Conservation (phyloP, 1,140 invertebrate genomes). For the Drosophila littoralis region DNA sequence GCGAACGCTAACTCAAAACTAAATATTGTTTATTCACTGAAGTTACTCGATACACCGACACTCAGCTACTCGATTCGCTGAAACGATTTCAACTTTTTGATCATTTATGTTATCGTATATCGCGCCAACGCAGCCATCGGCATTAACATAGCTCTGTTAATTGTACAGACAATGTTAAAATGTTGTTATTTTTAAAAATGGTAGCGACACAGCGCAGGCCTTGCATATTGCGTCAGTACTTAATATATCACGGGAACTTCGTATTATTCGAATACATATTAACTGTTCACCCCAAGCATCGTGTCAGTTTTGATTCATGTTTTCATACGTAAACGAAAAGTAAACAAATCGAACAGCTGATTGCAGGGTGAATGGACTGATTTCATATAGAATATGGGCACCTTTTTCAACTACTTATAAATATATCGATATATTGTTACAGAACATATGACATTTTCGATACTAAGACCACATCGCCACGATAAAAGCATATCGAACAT, state of each 20-base stretch:
- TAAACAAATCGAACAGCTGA: slow-evolving; percentile 5
- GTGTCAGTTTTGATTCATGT: background rate
- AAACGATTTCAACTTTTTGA: background rate
- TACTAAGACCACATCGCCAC: background rate
- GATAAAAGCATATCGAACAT: slow-evolving; percentile 4
- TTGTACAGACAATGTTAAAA: background rate
- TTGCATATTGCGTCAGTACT: background rate
- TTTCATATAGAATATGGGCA: background rate
- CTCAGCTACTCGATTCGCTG: slow-evolving; percentile 16
- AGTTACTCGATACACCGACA: slow-evolving; percentile 21
- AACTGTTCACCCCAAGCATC: background rate
- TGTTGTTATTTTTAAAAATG: background rate
- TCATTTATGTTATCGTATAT: slow-evolving; percentile 2
- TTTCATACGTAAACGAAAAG: background rate
- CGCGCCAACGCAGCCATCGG: background rate
- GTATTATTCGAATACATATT: background rate
- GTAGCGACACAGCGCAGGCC: too few species aligned
- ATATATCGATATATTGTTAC: background rate
- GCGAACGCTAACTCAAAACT: slow-evolving; percentile 27
- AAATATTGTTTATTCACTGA: slow-evolving; percentile 43
- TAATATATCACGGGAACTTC: background rate
- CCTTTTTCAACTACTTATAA: too few species aligned
- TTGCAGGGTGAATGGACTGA: background rate
- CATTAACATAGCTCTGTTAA: slow-evolving; percentile 20
- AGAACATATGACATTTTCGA: background rate